phyloP scores from a whole-genome alignment of 2,888 invertebrate genomes.

The Leptura quadrifasciata region DNA sequence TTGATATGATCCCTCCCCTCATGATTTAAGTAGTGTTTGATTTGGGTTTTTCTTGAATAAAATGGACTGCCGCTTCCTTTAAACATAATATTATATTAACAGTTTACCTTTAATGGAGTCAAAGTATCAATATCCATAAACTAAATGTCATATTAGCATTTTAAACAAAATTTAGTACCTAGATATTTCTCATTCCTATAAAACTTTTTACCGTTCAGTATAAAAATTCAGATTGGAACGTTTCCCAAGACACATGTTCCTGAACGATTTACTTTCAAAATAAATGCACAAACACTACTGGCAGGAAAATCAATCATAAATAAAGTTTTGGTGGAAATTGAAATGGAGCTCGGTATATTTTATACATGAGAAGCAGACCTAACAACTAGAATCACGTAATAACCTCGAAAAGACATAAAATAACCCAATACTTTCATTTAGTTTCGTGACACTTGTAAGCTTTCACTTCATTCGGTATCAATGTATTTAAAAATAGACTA shows the following conservation, averaged over 20 bases:
- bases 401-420: background rate
- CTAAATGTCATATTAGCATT: too few species aligned
- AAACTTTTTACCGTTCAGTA: too few species aligned
- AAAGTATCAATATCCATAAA: too few species aligned
- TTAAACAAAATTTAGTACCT: too few species aligned
- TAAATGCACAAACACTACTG: background rate
- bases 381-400: background rate
- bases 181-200: too few species aligned
- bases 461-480: background rate
- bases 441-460: background rate
- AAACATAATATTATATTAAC: too few species aligned
- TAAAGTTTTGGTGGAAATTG: background rate
- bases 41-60: too few species aligned
- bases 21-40: too few species aligned
- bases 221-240: background rate
- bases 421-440: background rate
- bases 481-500: too few species aligned
- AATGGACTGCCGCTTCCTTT: too few species aligned
- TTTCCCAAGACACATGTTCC: background rate
- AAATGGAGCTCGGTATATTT: background rate
- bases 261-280: background rate
- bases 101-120: too few species aligned
- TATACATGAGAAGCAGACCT: constrained; percentile 1
- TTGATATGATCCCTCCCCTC: too few species aligned
- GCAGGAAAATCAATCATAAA: constrained; percentile 1